Conservation (phyloP, 2,113 vertebrate genomes). For the Thymallus thymallus region DNA sequence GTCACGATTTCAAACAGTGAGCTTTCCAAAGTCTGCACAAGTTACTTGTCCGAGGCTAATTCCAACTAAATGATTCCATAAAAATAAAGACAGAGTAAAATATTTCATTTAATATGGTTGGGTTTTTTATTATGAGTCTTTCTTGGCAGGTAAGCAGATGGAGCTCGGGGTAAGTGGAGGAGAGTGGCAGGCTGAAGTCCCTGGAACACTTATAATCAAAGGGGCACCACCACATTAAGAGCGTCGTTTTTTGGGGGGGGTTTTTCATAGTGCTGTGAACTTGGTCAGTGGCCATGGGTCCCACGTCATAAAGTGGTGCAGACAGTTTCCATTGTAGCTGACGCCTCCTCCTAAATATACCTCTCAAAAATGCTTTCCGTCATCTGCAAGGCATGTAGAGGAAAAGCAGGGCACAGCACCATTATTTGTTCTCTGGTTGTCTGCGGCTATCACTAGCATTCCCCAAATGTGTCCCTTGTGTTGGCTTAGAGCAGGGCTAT, state of each 20-base stretch:
- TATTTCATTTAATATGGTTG: not conserved
- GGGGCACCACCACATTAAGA: constrained; percentile 52
- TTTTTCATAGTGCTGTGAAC: constrained; percentile 67
- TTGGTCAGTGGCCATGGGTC: constrained; percentile 77
- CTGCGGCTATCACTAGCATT: constrained; percentile 42
- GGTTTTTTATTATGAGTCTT: constrained; percentile 63
- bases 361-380: constrained; percentile 81
- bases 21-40: not conserved
- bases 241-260: constrained; percentile 59
- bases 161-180: constrained; percentile 38
- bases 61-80: constrained; percentile 45
- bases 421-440: constrained; percentile 62
- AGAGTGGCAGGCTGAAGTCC: constrained; percentile 1
- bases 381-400: constrained; percentile 66
- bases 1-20: constrained; percentile 31
- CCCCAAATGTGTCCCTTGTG: constrained; percentile 58
- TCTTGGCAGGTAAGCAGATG: constrained; percentile 51
- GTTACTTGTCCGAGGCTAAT: constrained; percentile 38
- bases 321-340: constrained; percentile 55
- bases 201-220: constrained; percentile 39
- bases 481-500: constrained; percentile 24
- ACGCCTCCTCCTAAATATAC: constrained; percentile 80
- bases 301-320: constrained; percentile 76
- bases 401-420: constrained; percentile 66
- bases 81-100: constrained; percentile 40